Percentiles rank a stretch among this genome's conserved stretches.
phyloP scores from a whole-genome alignment of 1,140 invertebrate genomes.

The Zaprionus tsacasi region DNA sequence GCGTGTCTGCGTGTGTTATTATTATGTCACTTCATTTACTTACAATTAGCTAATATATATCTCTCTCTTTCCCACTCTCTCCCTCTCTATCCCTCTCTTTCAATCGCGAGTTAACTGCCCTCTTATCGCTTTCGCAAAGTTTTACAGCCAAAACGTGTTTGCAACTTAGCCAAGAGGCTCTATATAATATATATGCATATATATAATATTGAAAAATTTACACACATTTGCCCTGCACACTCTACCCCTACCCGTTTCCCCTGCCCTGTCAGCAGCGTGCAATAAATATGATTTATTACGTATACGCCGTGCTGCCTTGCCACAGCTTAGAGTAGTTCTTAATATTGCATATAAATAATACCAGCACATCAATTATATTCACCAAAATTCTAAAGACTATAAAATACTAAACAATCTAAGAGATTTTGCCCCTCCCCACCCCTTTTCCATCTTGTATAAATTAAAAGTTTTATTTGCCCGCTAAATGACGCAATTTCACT shows the following conservation, averaged over 20 bases:
- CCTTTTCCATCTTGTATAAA: not conserved
- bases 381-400: not conserved
- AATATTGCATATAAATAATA: constrained; percentile 1
- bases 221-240: not conserved
- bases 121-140: constrained; percentile 1
- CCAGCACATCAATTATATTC: not conserved
- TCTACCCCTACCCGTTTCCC: not conserved
- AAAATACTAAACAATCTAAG: not conserved
- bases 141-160: constrained; percentile 15
- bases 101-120: constrained; percentile 33
- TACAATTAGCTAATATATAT: constrained; percentile 18
- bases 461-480: constrained; percentile 21
- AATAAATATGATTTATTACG: constrained; percentile 43
- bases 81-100: constrained; percentile 9
- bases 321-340: constrained; percentile 9
- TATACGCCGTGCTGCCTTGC: constrained; percentile 18
- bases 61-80: constrained; percentile 12
- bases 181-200: constrained; percentile 26
- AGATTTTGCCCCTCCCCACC: not conserved
- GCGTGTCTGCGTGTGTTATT: not conserved
- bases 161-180: constrained; percentile 4
- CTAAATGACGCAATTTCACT: constrained; percentile 43
- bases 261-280: constrained; percentile 9
- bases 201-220: constrained; percentile 27
- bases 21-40: constrained; percentile 11